Base-by-base conservation (phyloP, 2,888 invertebrate genomes). In the Pseudococcus jackbeardsleyi region DNA sequence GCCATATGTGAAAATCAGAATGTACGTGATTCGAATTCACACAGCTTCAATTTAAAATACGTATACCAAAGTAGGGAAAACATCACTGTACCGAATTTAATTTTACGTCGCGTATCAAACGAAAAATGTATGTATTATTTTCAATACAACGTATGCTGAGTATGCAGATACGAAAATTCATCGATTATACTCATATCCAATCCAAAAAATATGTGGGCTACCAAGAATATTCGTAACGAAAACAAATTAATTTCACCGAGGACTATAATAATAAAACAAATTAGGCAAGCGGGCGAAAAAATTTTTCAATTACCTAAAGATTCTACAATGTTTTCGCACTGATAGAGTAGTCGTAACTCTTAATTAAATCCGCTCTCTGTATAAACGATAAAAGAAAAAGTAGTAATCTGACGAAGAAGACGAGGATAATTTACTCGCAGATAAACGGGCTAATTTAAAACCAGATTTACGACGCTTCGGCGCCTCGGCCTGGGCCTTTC, bases 1-100 rank as follows among this genome's bases (percentile, higher is more conserved):
- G 59, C 85, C 85, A 85, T 85, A 85, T 85, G 85, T 85, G 85
- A 85, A 85, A 85, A 85, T 85, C 59, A 50, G 54, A 54, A 85
- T 85, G 85, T 85, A 85, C 85, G 85, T 85, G 85, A 85, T 50
- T 33, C 54, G 59, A 85, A 85, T 85, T 54, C 54, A 4, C 39
- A 85, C 19, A 54, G 19, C 54, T 46, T 79, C 42, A 79, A 79
- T 79, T 79, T 79, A 79, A 79, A 79, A 33, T 33, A 79, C 19
- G 79, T n/a, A 59, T 59, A 59, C 15, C 15, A 12, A 5, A 50
- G 54, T 15, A 77, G 39, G 42, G 79, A 79, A 79, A 79, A 79
- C 42, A 42, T 79, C 79, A 79, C 42, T 42, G 19, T 79, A 42
- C 68, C 22, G n/a, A 72, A 72, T 72, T 72, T 72, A 26, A 72